Evolutionary conservation across 2,888 invertebrate species (phyloP), one percentile per base, ranked within the genome.

Genomic region (Trichacis sp.): DNA sequence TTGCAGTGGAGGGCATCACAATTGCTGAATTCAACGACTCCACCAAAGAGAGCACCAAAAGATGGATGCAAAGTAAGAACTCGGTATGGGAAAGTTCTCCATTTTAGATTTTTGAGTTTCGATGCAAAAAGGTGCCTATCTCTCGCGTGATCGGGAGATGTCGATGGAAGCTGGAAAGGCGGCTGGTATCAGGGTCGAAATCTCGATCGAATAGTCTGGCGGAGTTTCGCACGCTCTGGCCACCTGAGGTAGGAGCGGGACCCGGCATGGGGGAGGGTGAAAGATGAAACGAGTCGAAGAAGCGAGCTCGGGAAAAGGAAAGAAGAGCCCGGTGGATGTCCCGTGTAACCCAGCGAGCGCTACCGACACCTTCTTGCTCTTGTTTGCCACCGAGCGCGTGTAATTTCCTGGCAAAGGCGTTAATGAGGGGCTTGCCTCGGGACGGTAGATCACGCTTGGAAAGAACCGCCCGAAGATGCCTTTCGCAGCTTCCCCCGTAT

Each of bases 401-500:
- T 82, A 82, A 82, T 82, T 82, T 82, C 82, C 80, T 15, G 80
- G 82, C 81, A 78, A 82, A 82, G 81, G 82, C 82, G 82, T 82
- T 82, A 82, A 82, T 82, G 82, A 82, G 82, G 82, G 80, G 81
- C 81, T 80, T 81, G 81, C 79, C 79, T 79, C 76, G 75, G 73
- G 73, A 81, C 81, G 81, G 82, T 82, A 82, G 82, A 82, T 82
- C 81, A 82, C 82, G 76, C 33, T 64, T 42, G 20, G 55, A 42
- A 71, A 70, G 72, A 74, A 72, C 72, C 74, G 74, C 71, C 74
- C 66, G 63, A 66, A 64, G 70, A 65, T 69, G 63, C 72, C 67
- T 71, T 69, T 70, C 69, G 64, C 64, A 67, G 67, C 67, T 62
- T 15, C 64, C 59, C 51, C 48, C 62, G 50, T 63, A 2, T 55